Base-by-base conservation (phyloP, 2,888 invertebrate genomes). In the Oegoconia quadripuncta region DNA sequence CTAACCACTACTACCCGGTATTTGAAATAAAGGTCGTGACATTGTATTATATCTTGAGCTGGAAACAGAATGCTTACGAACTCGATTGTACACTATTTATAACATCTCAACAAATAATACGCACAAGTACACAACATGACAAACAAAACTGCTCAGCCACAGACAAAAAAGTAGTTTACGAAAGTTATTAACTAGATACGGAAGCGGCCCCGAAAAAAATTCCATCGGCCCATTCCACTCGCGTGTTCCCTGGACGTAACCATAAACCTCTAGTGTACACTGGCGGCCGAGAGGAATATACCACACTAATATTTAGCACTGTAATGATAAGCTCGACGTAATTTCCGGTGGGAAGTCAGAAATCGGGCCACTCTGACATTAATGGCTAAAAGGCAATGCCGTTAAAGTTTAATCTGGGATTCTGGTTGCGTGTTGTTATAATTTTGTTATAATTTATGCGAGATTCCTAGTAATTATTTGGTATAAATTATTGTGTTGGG, bases 151-250 rank as follows among this genome's bases (percentile, higher is more conserved):
- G 22, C 25, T 6, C 8, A 23, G 17, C 28, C 33, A 32, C 11
- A 20, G 14, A 11, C 11, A 25, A 34, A 29, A 41, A n/a, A 38
- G 37, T 37, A 42, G 46, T 46, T 48, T 44, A 48, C 31, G 48
- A 44, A 44, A 40, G 44, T 46, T 51, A 43, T 46, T 47, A 48
- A 48, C 43, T 39, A 37, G 37, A 44, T 29, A 25, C 45, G 55
- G 50, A 52, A 53, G 52, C 44, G 34, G 36, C 34, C 30, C 43
- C 38, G 39, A 37, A 47, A 40, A 33, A 43, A 42, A 37, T 45
- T 42, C 50, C 48, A 42, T 34, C 28, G 42, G 36, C 39, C 34
- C 35, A 31, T 13, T 32, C 9, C 26, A 34, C 35, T 48, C 39
- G 48, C 48, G 48, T 48, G 48, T 36, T 35, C 17, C 15, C 14